These are phyloP conservation scores for Columba livia DNA, from an alignment of 2,113 vertebrate species.

Conservation along the genomic window DNA sequence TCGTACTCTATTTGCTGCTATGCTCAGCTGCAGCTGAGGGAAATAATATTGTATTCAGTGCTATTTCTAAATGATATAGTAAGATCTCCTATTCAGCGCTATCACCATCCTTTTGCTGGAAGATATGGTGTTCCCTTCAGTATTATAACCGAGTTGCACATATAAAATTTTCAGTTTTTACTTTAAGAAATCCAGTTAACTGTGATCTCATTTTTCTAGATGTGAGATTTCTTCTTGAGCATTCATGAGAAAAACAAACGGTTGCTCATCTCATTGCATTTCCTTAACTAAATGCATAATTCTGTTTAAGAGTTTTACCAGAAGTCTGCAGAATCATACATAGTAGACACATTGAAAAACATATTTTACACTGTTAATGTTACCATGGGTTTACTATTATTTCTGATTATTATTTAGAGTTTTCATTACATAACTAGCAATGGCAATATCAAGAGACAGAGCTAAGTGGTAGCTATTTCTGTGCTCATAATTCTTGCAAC, in stretches of 20 bases:
- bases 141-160: not conserved
- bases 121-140: not conserved
- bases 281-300: not conserved
- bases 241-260: not conserved
- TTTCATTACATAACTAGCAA: not conserved
- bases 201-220: not conserved
- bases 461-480: not conserved
- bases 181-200: not conserved
- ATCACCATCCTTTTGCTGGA: not conserved
- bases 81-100: not conserved
- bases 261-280: not conserved
- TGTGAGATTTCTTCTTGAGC: not conserved
- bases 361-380: not conserved
- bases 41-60: not conserved
- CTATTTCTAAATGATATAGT: not conserved
- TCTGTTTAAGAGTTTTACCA: not conserved
- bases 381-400: not conserved
- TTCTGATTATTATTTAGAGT: not conserved
- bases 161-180: not conserved
- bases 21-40: not conserved
- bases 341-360: not conserved
- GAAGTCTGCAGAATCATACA: not conserved
- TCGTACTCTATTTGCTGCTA: not conserved
- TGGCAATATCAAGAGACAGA: not conserved
- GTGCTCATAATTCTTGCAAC: not conserved